phyloP scores from a whole-genome alignment of 2,113 vertebrate species.

The Cranoglanis bouderius region DNA sequence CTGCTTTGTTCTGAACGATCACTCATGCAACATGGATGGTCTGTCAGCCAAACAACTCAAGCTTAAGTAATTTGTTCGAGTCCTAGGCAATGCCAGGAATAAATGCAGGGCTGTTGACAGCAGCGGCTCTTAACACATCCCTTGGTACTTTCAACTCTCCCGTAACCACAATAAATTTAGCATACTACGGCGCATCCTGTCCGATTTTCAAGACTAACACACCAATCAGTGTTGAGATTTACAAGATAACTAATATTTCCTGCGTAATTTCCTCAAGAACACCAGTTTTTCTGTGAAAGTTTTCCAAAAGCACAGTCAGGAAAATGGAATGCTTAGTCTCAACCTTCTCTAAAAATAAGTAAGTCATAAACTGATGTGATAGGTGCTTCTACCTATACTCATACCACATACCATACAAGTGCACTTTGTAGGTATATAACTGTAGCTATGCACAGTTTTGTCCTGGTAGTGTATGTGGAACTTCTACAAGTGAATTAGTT shows the following conservation, averaged over 20 bases:
- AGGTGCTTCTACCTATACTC: not conserved
- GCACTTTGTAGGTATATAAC: not conserved
- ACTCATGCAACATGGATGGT: not conserved
- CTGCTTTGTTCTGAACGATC: not conserved
- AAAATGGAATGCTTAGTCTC: not conserved
- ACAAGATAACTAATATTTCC: conserved; percentile 2
- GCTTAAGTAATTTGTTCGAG: not conserved
- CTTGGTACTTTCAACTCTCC: not conserved
- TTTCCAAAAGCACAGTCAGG: not conserved
- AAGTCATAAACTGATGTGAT: not conserved
- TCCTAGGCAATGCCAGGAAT: not conserved
- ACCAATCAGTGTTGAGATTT: not conserved
- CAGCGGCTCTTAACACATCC: not conserved
- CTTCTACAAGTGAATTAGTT: not conserved
- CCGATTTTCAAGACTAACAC: not conserved
- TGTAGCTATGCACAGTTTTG: too few species aligned
- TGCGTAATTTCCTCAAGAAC: not conserved
- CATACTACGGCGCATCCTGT: not conserved
- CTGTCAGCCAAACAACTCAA: not conserved
- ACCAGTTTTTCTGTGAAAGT: not conserved
- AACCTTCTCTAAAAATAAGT: not conserved
- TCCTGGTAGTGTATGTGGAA: not conserved
- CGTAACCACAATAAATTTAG: not conserved
- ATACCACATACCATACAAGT: not conserved
- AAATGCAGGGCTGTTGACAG: not conserved